Percentiles rank a stretch among this genome's conserved stretches.
Conservation (phyloP, 2,888 invertebrate genomes). For the Polyploca ridens region DNA sequence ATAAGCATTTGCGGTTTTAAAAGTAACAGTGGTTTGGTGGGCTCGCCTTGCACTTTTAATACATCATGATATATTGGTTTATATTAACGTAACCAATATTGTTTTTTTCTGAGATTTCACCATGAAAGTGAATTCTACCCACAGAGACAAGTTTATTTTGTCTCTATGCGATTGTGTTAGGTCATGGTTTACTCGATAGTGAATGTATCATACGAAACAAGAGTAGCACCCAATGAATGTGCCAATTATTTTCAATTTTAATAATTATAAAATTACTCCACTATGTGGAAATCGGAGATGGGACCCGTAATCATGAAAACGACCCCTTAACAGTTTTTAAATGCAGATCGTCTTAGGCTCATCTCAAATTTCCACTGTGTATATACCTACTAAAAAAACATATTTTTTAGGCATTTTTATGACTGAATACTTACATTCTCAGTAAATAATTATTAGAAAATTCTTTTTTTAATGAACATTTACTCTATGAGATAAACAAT, state of each 20-base stretch:
- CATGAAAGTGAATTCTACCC: constrained; percentile 21
- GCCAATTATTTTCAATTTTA: constrained; percentile 39
- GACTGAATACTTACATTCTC: constrained; percentile 8
- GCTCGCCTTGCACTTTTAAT: background rate
- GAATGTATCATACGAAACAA: constrained; percentile 24
- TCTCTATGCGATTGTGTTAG: constrained; percentile 22
- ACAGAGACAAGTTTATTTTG: constrained; percentile 17
- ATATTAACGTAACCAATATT: constrained; percentile 1
- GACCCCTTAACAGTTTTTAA: no score
- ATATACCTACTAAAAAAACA: background rate
- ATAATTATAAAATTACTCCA: background rate
- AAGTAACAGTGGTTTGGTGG: background rate
- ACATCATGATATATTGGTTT: background rate
- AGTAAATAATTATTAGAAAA: background rate
- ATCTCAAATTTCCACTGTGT: background rate
- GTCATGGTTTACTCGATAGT: constrained; percentile 30
- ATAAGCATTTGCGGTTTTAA: no score
- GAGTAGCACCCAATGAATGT: constrained; percentile 46
- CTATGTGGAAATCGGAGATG: background rate
- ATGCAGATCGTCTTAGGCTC: background rate
- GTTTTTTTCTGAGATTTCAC: constrained; percentile 15
- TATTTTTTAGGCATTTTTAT: constrained; percentile 11
- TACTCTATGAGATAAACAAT: background rate
- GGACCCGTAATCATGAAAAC: background rate
- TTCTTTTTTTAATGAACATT: background rate